phyloP scores from a whole-genome alignment of 2,113 vertebrate genomes.

The Catharus fuscescens region DNA sequence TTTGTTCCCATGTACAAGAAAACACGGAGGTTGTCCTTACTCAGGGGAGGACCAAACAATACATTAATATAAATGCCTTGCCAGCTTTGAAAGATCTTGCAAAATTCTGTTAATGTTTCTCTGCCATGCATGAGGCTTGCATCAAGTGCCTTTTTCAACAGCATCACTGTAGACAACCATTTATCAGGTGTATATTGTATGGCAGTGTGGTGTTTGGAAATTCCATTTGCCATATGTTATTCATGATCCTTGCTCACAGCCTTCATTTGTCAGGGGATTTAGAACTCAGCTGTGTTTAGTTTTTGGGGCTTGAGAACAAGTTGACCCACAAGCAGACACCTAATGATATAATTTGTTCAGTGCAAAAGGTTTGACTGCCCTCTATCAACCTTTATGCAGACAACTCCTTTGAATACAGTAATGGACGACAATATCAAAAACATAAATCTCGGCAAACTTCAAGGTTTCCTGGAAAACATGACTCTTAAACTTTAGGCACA shows the following conservation, averaged over 20 bases:
- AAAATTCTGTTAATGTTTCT: constrained; percentile 35
- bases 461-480: constrained; percentile 76
- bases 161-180: constrained; percentile 72
- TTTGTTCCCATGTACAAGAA: not conserved
- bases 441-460: constrained; percentile 76
- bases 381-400: constrained; percentile 77
- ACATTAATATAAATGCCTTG: not conserved
- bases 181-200: constrained; percentile 82
- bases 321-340: constrained; percentile 82
- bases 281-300: constrained; percentile 84
- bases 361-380: constrained; percentile 79
- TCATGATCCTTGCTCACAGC: constrained; percentile 79
- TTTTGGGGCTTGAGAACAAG: constrained; percentile 83
- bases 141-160: constrained; percentile 71
- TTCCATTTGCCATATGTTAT: constrained; percentile 82
- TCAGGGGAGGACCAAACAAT: not conserved
- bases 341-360: constrained; percentile 80
- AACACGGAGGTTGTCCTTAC: not conserved
- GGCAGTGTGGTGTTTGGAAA: constrained; percentile 77
- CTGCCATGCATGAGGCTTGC: constrained; percentile 57
- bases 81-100: constrained; percentile 26
- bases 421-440: constrained; percentile 74
- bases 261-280: constrained; percentile 86
- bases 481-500: constrained; percentile 70
- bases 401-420: constrained; percentile 78